Evolutionary conservation across 92 coral and sea anemone genomes (phyloP), one percentile per base, ranked within the genome.

Genomic region (Epizoanthus scotinus): DNA sequence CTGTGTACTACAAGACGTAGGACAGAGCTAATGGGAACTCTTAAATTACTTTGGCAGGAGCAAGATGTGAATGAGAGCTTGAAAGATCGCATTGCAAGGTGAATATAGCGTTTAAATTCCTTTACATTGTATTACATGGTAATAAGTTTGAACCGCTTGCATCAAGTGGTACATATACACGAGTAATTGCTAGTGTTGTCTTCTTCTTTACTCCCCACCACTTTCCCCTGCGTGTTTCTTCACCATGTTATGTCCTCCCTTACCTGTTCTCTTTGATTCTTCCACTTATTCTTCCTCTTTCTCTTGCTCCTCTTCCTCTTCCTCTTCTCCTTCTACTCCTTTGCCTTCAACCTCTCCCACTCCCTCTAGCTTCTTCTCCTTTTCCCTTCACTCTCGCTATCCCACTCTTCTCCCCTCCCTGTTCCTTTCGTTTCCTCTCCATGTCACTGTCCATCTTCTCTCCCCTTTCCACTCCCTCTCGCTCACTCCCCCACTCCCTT

Each of bases 61-160:
- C 91, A 89, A 87, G 84, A 82, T 14, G 78, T 89, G 36, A 82
- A 87, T 18, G 90, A 87, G 31, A 72, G 78, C 61, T 75, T 91
- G 29, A 85, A 79, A 67, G 66, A 86, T 13, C 91, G 91, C 17
- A 84, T 89, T 22, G 54, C 82, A 55, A 89, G 91, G 96, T 91
- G 42, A 29, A 59, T 38, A 31, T 31, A 15, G 3, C n/a, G 13
- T n/a, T 38, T 4, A 21, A 3, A 9, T 36, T 20, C 5, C 20
- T 65, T 65, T 65, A 44, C 47, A 66, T 36, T 66, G 10, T 22
- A 66, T 36, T 66, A 29, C 14, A n/a, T 67, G 71, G 19, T 15
- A 67, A 22, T 67, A 17, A 7, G 18, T 5, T 68, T 7, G 6
- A 52, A 28, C 73, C 42, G 8, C 20, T 8, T 44, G 15, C 52